Evolutionary conservation across 1,140 invertebrate genomes (phyloP).

Genomic region (Ips nitidus): DNA sequence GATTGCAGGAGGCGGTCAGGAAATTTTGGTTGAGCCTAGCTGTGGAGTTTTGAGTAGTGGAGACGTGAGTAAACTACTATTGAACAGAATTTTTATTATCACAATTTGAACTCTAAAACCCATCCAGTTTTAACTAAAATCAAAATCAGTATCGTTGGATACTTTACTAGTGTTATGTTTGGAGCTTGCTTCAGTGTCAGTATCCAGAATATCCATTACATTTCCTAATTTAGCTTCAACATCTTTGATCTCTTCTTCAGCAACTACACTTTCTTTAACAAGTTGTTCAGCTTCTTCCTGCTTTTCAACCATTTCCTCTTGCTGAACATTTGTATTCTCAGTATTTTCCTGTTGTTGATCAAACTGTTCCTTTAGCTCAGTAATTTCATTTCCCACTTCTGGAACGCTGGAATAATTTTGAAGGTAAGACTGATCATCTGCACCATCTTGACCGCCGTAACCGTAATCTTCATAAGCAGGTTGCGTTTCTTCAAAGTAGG

Average conservation of each 20-base stretch:
- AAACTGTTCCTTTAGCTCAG: slow-evolving; percentile 10
- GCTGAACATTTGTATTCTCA: slow-evolving; percentile 3
- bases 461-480: slow-evolving; percentile 41
- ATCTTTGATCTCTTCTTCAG: slow-evolving; percentile 12
- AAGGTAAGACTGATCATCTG: background rate
- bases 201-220: slow-evolving; percentile 42
- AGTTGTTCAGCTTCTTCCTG: background rate
- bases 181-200: slow-evolving; percentile 37
- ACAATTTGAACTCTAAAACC: slow-evolving; percentile 8
- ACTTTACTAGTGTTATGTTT: slow-evolving; percentile 37
- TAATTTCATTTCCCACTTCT: background rate
- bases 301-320: background rate
- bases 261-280: background rate
- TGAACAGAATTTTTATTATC: background rate
- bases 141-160: slow-evolving; percentile 44
- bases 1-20: slow-evolving; percentile 35
- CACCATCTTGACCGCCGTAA: background rate
- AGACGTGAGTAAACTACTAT: slow-evolving; percentile 17
- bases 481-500: slow-evolving; percentile 15
- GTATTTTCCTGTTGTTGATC: background rate
- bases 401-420: background rate
- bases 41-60: slow-evolving; percentile 38
- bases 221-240: slow-evolving; percentile 19
- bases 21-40: slow-evolving; percentile 41
- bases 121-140: slow-evolving; percentile 35